Base-by-base conservation (phyloP, 2,797 vertebrate species). In the Zenarchopterus dispar region DNA sequence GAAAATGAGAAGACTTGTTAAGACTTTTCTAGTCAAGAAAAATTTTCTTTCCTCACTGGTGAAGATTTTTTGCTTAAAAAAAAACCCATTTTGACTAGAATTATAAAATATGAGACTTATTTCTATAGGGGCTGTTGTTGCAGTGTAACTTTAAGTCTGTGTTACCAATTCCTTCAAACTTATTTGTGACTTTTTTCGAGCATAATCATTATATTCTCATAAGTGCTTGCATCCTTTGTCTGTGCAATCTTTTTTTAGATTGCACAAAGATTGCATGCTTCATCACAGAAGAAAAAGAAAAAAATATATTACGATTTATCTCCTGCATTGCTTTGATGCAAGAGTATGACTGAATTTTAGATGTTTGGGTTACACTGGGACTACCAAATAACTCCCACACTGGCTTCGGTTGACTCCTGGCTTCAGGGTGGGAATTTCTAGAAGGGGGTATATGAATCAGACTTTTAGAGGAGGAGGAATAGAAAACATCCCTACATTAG, bases 401-500 rank as follows among this genome's bases (percentile, higher is more conserved):
- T 17, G 70, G 57, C 67, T 45, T 65, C 6, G 45, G 71, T 56
- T 61, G 60, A 73, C 78, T 85, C 70, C 22, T 2, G 73, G 68
- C 71, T 80, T 82, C 17, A 8, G 48, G 63, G 70, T 50, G 53
- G 69, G 46, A 59, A 64, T 77, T 68, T 71, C 73, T 44, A 62
- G 62, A 70, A 62, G 83, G 73, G 48, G 18, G 65, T 73, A 82
- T 80, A 91, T 86, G 78, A 90, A 92, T 86, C 84, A 84, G 82
- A 90, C 76, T 88, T 76, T 74, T 74, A 84, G 61, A 88, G 61
- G 61, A 81, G 69, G 74, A 80, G 79, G 73, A 86, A 87, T 51
- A 75, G 79, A 86, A 88, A 89, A 89, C 88, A 88, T 88, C 82
- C 78, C 73, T 66, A 80, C 72, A 76, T 82, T 76, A 83, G 78